Conservation (phyloP, 2,797 vertebrate species). For the Thripadectes ignobilis region DNA sequence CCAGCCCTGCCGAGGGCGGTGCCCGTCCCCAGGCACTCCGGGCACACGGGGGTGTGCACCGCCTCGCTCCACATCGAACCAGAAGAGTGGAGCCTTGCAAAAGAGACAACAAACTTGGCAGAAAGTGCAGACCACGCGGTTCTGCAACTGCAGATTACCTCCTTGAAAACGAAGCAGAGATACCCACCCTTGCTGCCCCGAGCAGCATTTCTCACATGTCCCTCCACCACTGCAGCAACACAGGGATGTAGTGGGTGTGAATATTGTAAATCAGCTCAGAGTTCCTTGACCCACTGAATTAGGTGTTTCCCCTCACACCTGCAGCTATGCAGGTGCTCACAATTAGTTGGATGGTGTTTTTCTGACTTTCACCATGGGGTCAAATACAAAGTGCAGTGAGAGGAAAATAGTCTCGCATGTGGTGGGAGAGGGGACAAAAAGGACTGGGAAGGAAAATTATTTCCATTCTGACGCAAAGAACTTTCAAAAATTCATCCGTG, state of each 20-base stretch:
- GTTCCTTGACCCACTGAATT: neutral
- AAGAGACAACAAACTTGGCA: neutral
- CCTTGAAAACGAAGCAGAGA: neutral
- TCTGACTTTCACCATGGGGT: conserved; percentile 38
- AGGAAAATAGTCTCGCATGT: conserved; percentile 10
- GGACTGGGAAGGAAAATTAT: conserved; percentile 17
- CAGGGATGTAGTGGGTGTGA: neutral
- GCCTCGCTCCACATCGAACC: neutral
- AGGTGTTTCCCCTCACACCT: conserved; percentile 25
- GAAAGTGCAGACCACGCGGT: neutral
- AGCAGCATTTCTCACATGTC: neutral
- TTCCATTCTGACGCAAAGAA: neutral
- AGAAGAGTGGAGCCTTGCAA: neutral
- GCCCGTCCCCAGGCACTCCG: neutral
- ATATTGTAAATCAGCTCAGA: neutral
- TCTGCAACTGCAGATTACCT: neutral
- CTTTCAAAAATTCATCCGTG: neutral
- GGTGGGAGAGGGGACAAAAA: conserved; percentile 15
- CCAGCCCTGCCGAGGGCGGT: neutral
- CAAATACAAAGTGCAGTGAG: neutral
- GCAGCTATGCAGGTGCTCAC: conserved; percentile 26
- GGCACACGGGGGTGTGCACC: neutral
- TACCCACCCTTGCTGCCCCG: neutral
- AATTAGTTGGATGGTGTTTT: conserved; percentile 45
- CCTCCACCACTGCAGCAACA: neutral